These are phyloP conservation scores for Ophion obscuratus DNA, from an alignment of 2,888 invertebrate species.

Conservation along the genomic window DNA sequence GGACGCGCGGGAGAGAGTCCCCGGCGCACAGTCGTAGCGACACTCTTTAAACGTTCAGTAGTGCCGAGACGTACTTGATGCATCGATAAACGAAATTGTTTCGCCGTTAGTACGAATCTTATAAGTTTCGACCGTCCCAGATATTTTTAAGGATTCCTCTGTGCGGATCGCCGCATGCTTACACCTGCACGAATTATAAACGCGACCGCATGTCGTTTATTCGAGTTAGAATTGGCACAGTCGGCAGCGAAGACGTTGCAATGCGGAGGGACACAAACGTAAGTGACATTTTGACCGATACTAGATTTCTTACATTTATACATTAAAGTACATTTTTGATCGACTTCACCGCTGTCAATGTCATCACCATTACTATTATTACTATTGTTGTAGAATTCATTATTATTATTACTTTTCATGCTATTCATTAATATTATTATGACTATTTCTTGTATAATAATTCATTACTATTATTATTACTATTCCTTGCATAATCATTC, in stretches of 20 bases:
- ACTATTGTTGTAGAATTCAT: background rate
- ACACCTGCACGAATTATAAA: background rate
- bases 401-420: background rate
- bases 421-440: background rate
- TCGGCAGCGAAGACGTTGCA: constrained; percentile 39
- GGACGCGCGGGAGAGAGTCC: background rate
- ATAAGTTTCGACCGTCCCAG: background rate
- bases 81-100: constrained; percentile 8
- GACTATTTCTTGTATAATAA: too few relatives aligned
- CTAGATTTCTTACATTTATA: background rate
- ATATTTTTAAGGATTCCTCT: constrained; percentile 23
- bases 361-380: background rate
- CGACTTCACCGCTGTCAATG: background rate
- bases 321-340: background rate
- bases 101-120: background rate
- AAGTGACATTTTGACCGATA: constrained; percentile 24
- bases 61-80: background rate
- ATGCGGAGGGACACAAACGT: constrained; percentile 44
- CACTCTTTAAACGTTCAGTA: constrained; percentile 32
- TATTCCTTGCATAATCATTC: too few relatives aligned
- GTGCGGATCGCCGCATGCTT: background rate
- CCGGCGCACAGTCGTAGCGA: constrained; percentile 9
- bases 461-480: background rate
- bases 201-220: constrained; percentile 29
- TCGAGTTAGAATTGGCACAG: constrained; percentile 45